Percentiles rank a stretch among this genome's conserved stretches.
These are phyloP conservation scores for Drosophila robusta DNA, from an alignment of 2,888 invertebrate species.

Conservation along the genomic window DNA sequence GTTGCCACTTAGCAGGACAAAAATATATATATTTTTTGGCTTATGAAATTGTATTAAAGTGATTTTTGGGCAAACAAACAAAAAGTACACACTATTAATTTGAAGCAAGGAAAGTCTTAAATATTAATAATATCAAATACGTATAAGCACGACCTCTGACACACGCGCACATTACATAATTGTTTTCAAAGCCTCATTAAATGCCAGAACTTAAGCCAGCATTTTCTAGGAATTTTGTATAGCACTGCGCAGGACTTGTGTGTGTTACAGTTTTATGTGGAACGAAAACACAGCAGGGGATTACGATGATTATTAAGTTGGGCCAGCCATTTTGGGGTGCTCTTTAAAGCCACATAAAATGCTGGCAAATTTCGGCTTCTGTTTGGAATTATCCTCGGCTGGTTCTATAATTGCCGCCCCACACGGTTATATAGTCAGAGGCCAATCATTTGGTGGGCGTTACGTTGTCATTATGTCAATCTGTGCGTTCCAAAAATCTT, in stretches of 20 bases:
- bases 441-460: slow-evolving; percentile 78
- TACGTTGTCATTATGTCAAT: slow-evolving; percentile 77
- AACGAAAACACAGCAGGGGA: slow-evolving; percentile 51
- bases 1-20: slow-evolving; percentile 15
- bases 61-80: slow-evolving; percentile 2
- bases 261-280: slow-evolving; percentile 7
- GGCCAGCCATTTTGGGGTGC: slow-evolving; percentile 32
- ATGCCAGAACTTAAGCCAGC: slow-evolving; percentile 71
- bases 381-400: slow-evolving; percentile 66
- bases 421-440: slow-evolving; percentile 36
- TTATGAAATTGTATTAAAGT: slow-evolving; percentile 35
- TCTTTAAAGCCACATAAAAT: slow-evolving; percentile 68
- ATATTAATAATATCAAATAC: slow-evolving; percentile 71
- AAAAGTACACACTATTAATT: slow-evolving; percentile 22
- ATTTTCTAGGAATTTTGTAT: slow-evolving; percentile 18
- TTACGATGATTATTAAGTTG: slow-evolving; percentile 74
- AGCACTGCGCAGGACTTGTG: slow-evolving; percentile 3
- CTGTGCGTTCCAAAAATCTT: slow-evolving; percentile 64
- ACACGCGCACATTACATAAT: slow-evolving; percentile 58
- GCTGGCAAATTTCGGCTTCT: slow-evolving; percentile 54
- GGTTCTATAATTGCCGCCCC: slow-evolving; percentile 63
- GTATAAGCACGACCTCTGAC: slow-evolving; percentile 15
- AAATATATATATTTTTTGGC: neutral
- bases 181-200: slow-evolving; percentile 80
- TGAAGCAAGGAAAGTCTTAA: slow-evolving; percentile 49